These are phyloP conservation scores for Coreoperca whiteheadi DNA, from an alignment of 2,113 vertebrate species.

Conservation along the genomic window DNA sequence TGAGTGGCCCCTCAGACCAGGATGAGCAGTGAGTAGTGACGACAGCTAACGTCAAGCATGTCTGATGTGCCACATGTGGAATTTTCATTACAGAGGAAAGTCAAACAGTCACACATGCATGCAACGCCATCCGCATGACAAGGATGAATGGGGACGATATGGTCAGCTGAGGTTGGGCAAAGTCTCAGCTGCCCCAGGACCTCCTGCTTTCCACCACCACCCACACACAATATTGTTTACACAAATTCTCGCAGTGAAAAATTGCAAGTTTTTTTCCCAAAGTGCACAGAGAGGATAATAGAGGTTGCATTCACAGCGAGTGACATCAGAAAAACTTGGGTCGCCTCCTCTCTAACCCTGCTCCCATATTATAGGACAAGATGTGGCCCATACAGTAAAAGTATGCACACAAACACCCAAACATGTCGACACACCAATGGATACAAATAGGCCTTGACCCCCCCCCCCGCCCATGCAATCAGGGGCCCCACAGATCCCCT, in stretches of 20 bases:
- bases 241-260: constrained; percentile 21
- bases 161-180: constrained; percentile 65
- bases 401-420: constrained; percentile 58
- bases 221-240: constrained; percentile 55
- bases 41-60: constrained; percentile 65
- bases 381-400: constrained; percentile 37
- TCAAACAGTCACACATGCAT: constrained; percentile 71
- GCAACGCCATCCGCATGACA: constrained; percentile 67
- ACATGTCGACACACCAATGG: constrained; percentile 50
- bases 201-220: constrained; percentile 52
- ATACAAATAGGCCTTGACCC: constrained; percentile 66
- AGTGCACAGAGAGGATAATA: not conserved
- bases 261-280: constrained; percentile 2
- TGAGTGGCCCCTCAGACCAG: constrained; percentile 34
- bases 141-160: constrained; percentile 73
- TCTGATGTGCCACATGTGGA: constrained; percentile 80
- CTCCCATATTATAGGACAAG: constrained; percentile 14
- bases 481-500: constrained; percentile 46
- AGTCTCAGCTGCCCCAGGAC: constrained; percentile 62
- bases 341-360: not conserved
- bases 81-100: constrained; percentile 78
- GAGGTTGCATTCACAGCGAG: not conserved
- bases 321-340: constrained; percentile 10
- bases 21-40: constrained; percentile 57
- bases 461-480: constrained; percentile 14